phyloP scores from a whole-genome alignment of 2,888 invertebrate species.

The Folsomia manolachei region DNA sequence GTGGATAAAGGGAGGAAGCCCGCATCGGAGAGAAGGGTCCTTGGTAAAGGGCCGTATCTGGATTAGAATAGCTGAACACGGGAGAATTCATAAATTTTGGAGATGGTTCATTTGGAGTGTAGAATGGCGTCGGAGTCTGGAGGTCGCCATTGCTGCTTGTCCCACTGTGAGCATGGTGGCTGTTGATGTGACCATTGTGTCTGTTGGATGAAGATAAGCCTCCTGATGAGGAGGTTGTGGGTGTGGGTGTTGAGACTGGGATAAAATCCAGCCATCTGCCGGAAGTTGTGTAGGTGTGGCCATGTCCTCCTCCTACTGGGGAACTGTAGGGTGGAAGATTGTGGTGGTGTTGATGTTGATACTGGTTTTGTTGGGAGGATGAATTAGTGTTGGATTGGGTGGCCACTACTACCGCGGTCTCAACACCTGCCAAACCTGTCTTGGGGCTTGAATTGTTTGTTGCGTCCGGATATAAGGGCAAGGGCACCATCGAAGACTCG shows the following conservation, averaged over 20 bases:
- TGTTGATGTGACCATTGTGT: conserved; percentile 21
- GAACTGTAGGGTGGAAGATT: conserved; percentile 14
- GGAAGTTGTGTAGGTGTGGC: conserved; percentile 31
- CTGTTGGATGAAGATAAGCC: conserved; percentile 23
- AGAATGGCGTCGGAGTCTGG: conserved; percentile 49
- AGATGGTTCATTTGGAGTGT: conserved; percentile 49
- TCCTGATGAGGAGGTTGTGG: conserved; percentile 22
- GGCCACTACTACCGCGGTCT: conserved; percentile 25
- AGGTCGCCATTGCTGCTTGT: conserved; percentile 29
- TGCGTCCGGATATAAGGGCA: conserved; percentile 42
- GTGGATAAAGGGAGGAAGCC: conserved; percentile 44
- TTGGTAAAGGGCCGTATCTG: conserved; percentile 48
- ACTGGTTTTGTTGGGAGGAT: conserved; percentile 10
- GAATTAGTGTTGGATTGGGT: neutral
- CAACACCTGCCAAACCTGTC: conserved; percentile 45
- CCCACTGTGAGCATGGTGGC: conserved; percentile 22
- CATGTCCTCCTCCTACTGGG: conserved; percentile 29
- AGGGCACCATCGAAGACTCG: conserved; percentile 33
- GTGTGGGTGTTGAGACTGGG: conserved; percentile 9
- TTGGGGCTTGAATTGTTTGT: conserved; percentile 24
- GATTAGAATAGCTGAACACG: conserved; percentile 48
- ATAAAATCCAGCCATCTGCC: conserved; percentile 6
- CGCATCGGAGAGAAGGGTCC: conserved; percentile 50
- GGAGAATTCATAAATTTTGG: conserved; percentile 51
- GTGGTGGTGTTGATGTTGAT: neutral